Percentiles rank a stretch among this genome's conserved stretches.
Evolutionary conservation across 2,113 vertebrate genomes (phyloP).

Genomic region (Neolamprologus caudopunctatus): DNA sequence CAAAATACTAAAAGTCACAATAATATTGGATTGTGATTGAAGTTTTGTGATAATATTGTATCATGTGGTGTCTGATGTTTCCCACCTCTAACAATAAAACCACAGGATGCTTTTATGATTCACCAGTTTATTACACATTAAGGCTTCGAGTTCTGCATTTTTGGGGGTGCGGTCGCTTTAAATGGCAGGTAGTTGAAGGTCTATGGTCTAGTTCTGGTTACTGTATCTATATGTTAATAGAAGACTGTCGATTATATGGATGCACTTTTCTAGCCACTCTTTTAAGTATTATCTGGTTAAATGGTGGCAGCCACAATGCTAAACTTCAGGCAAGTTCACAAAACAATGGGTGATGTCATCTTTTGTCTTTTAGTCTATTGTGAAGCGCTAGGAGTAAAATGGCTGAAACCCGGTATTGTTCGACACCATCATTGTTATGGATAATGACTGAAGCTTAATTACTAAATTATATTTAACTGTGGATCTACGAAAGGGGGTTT

Average conservation of each 20-base stretch:
- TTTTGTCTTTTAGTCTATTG: neutral
- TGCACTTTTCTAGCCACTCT: neutral
- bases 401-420: neutral
- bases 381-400: neutral
- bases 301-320: neutral
- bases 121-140: neutral
- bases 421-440: neutral
- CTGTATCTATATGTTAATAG: neutral
- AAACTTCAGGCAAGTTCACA: neutral
- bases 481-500: neutral
- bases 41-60: neutral
- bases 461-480: neutral
- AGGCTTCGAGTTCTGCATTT: neutral
- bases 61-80: neutral
- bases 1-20: neutral
- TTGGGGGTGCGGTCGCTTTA: neutral
- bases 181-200: neutral
- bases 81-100: neutral
- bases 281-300: neutral
- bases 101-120: neutral
- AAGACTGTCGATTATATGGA: accelerated
- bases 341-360: neutral
- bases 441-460: neutral
- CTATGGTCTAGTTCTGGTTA: neutral
- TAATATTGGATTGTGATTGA: neutral